Percentiles rank a stretch among this genome's conserved stretches.
Evolutionary conservation across 2,113 vertebrate genomes (phyloP).

Genomic region (Grammomys surdaster): DNA sequence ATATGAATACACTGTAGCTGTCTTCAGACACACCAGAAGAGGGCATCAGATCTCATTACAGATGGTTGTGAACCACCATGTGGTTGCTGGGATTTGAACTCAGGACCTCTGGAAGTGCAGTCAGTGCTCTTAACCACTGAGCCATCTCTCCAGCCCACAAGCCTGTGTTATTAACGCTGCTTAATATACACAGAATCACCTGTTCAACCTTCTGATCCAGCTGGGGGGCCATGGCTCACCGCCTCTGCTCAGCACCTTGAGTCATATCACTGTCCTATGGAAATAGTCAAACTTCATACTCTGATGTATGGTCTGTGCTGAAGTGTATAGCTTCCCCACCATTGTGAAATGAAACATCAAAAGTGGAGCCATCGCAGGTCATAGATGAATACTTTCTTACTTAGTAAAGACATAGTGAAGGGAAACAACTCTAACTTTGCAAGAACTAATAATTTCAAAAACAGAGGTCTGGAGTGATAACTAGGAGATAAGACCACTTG

Average conservation of each 20-base stretch:
- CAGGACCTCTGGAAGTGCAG: too few species aligned
- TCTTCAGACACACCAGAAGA: too few species aligned
- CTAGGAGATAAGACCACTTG: not conserved
- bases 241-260: not conserved
- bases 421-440: slow-evolving; percentile 21
- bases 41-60: too few species aligned
- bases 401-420: not conserved
- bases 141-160: too few species aligned
- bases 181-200: not conserved
- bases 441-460: slow-evolving; percentile 4
- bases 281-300: not conserved
- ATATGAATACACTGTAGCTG: too few species aligned
- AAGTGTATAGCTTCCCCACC: not conserved
- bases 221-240: too few species aligned
- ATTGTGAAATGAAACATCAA: too few species aligned
- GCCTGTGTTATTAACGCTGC: not conserved
- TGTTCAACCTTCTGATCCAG: not conserved
- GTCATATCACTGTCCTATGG: too few species aligned
- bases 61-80: too few species aligned
- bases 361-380: not conserved
- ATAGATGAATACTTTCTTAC: not conserved
- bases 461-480: not conserved
- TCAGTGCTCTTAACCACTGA: too few species aligned
- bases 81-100: too few species aligned
- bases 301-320: not conserved